Percentiles rank a stretch among this genome's conserved stretches.
Evolutionary conservation across 2,797 vertebrate species (phyloP).

Genomic region (Brachyrhaphis roseni): DNA sequence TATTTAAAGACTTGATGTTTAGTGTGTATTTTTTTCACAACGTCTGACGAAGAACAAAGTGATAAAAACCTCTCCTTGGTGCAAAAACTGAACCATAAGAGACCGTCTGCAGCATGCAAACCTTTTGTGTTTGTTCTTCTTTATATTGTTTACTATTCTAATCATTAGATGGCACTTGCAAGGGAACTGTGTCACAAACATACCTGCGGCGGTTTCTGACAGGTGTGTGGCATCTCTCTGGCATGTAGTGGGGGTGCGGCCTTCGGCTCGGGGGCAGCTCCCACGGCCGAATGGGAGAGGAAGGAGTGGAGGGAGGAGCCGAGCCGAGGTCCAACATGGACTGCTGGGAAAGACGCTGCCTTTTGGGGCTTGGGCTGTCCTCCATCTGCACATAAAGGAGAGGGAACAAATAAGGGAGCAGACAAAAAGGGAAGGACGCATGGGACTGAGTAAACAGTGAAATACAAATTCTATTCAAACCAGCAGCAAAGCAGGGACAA

Average conservation of each 20-base stretch:
- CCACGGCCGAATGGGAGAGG: constrained; percentile 98
- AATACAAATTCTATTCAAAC: constrained; percentile 53
- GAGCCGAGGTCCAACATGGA: constrained; percentile 91
- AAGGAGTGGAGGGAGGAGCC: constrained; percentile 90
- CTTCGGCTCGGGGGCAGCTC: constrained; percentile 94
- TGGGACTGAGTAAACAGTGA: constrained; percentile 19
- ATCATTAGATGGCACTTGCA: background rate
- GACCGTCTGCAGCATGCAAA: background rate
- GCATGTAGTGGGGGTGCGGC: constrained; percentile 92
- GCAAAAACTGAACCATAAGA: background rate
- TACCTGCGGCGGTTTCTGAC: constrained; percentile 96
- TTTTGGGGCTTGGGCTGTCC: constrained; percentile 96
- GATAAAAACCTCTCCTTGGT: background rate
- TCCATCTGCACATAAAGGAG: constrained; percentile 83
- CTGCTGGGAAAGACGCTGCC: constrained; percentile 94
- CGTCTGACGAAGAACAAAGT: background rate
- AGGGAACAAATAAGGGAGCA: constrained; percentile 1
- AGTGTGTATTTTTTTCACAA: background rate
- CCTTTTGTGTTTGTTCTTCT: background rate
- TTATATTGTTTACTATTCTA: background rate
- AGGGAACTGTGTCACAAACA: constrained; percentile 5
- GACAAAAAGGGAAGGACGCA: constrained; percentile 13
- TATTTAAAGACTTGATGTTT: background rate
- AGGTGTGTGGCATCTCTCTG: constrained; percentile 96
- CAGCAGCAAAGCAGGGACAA: constrained; percentile 32